These are phyloP conservation scores for Pleuronectes platessa DNA, from an alignment of 2,113 vertebrate genomes.

Conservation along the genomic window DNA sequence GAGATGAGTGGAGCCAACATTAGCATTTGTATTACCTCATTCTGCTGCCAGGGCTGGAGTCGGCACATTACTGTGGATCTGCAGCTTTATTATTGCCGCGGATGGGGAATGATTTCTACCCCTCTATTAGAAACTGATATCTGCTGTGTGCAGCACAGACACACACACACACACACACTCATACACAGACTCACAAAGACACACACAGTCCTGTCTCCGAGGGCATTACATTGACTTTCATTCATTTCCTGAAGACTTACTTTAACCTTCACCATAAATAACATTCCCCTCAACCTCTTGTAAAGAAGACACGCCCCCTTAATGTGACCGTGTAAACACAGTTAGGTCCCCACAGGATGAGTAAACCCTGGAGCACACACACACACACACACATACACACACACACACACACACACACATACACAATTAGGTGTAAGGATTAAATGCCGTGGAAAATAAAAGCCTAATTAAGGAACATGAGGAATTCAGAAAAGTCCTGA, in stretches of 20 bases:
- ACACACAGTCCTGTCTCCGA: neutral
- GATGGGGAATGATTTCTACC: constrained; percentile 32
- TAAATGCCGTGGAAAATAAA: constrained; percentile 9
- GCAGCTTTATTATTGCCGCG: constrained; percentile 45
- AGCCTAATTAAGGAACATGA: constrained; percentile 39
- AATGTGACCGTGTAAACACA: neutral
- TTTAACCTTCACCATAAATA: no score
- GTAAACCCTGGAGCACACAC: neutral
- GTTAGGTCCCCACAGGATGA: neutral
- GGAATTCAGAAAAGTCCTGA: constrained; percentile 37
- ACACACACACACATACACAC: no score
- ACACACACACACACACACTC: neutral
- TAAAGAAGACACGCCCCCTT: neutral
- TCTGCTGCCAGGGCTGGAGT: constrained; percentile 45
- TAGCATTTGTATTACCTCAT: constrained; percentile 72
- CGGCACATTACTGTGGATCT: constrained; percentile 51
- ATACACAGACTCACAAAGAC: neutral
- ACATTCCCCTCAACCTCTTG: no score
- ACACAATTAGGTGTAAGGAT: no score
- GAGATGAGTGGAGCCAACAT: constrained; percentile 43
- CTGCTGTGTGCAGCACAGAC: constrained; percentile 3
- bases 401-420: no score
- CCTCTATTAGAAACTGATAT: constrained; percentile 51
- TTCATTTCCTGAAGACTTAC: neutral
- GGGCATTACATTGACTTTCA: neutral